Conservation (phyloP, 2,888 invertebrate species). For the Scelioninae gen. 2 region DNA sequence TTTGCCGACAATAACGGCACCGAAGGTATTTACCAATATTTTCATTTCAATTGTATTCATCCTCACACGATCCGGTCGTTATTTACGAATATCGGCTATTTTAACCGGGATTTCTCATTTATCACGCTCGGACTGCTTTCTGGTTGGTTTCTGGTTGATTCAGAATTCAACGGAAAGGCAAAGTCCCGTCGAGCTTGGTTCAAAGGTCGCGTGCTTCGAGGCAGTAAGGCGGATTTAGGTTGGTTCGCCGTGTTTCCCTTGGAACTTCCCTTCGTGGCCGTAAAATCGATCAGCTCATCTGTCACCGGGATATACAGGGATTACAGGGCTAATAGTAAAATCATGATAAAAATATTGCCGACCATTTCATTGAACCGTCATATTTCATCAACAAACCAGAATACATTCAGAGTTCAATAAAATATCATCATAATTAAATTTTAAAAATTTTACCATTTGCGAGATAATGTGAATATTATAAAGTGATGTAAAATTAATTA, state of each 20-base stretch:
- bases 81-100: neutral
- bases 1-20: no score
- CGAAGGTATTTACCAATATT: no score
- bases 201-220: constrained; percentile 63
- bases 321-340: neutral
- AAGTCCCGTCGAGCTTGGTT: constrained; percentile 49
- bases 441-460: no score
- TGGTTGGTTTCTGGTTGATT: neutral
- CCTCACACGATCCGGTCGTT: no score
- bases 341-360: neutral
- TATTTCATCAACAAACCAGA: no score
- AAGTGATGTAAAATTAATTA: no score
- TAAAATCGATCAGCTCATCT: constrained; percentile 65
- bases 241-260: constrained; percentile 65
- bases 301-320: constrained; percentile 65
- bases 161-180: constrained; percentile 50
- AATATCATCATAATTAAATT: no score
- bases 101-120: neutral
- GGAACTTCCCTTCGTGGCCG: constrained; percentile 38
- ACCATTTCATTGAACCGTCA: neutral
- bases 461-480: no score
- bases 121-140: neutral
- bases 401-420: no score
- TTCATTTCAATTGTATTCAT: no score
- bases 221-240: constrained; percentile 68